Percentiles rank a stretch among this genome's conserved stretches.
Evolutionary conservation across 1,140 invertebrate genomes (phyloP).

Genomic region (Heliconius congener): DNA sequence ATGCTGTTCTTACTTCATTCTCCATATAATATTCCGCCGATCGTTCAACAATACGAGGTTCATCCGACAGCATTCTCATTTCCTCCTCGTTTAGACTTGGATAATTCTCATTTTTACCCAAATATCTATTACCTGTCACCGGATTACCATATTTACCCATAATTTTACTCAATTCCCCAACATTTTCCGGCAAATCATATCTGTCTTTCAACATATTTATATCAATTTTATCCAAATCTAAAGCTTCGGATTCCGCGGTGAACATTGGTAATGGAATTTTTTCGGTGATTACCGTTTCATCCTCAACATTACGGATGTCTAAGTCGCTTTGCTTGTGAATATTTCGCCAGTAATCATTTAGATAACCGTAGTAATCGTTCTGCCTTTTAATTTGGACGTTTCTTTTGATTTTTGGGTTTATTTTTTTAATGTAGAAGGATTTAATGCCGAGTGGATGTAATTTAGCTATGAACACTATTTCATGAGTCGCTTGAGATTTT

Average conservation of each 20-base stretch:
- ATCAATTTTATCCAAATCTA: constrained; percentile 29
- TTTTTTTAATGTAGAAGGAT: constrained; percentile 81
- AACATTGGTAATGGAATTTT: background rate
- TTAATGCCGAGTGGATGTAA: constrained; percentile 85
- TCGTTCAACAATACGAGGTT: constrained; percentile 47
- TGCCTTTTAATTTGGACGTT: constrained; percentile 23
- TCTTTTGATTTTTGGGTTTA: constrained; percentile 42
- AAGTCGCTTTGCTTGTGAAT: constrained; percentile 21
- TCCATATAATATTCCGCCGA: constrained; percentile 47
- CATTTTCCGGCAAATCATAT: constrained; percentile 28
- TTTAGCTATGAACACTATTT: constrained; percentile 84
- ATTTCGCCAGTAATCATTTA: constrained; percentile 54
- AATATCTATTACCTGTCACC: background rate
- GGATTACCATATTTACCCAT: constrained; percentile 28
- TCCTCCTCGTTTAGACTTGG: constrained; percentile 54
- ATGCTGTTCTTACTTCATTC: constrained; percentile 47
- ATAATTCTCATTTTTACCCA: constrained; percentile 40
- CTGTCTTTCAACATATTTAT: constrained; percentile 48
- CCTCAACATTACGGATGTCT: background rate
- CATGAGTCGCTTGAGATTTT: constrained; percentile 81
- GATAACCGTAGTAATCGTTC: constrained; percentile 45
- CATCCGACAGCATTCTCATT: constrained; percentile 64
- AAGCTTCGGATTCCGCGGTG: background rate
- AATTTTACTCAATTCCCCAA: constrained; percentile 48
- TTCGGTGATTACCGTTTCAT: background rate